These are phyloP conservation scores for Crematogaster levior DNA, from an alignment of 2,888 invertebrate genomes.

Conservation along the genomic window DNA sequence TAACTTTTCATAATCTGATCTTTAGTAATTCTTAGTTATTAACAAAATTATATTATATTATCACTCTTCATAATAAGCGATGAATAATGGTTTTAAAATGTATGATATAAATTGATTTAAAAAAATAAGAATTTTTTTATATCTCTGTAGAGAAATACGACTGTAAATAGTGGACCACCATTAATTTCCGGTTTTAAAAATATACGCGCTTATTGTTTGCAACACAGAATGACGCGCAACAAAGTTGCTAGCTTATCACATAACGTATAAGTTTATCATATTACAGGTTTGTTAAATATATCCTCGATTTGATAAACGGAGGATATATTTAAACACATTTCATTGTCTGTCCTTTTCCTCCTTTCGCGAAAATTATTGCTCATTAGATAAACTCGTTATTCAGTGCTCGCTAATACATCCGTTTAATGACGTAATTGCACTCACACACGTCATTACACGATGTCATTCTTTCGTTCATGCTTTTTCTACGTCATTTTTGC, in stretches of 20 bases:
- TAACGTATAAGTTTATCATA: no score
- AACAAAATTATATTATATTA: constrained; percentile 18
- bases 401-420: background rate
- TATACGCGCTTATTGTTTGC: background rate
- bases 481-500: constrained; percentile 65
- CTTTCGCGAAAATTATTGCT: background rate
- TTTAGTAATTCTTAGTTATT: background rate
- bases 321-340: background rate
- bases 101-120: background rate
- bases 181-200: constrained; percentile 2
- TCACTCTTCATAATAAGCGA: background rate
- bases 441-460: no score
- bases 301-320: no score
- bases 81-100: background rate
- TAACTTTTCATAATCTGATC: background rate
- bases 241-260: background rate
- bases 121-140: background rate
- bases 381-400: background rate
- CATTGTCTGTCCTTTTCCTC: background rate
- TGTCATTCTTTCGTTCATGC: constrained; percentile 57
- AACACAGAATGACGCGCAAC: background rate
- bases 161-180: background rate
- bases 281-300: background rate
- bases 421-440: constrained; percentile 6
- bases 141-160: background rate